phyloP scores from a whole-genome alignment of 1,140 invertebrate genomes.

The Drosophila quadrilineata region DNA sequence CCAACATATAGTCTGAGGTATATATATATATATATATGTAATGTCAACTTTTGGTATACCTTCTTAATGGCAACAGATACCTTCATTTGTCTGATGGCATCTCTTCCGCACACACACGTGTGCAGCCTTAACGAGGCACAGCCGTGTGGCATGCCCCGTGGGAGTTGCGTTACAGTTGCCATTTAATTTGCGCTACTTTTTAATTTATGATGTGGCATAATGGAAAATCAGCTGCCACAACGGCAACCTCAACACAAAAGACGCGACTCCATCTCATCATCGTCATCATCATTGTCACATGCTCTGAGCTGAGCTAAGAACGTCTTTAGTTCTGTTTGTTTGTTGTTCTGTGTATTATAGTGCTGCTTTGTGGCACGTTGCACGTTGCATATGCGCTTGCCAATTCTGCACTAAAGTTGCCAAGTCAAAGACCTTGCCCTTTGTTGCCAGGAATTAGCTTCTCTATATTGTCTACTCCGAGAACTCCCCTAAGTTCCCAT shows the following conservation, averaged over 20 bases:
- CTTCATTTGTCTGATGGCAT: not conserved
- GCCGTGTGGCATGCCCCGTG: not conserved
- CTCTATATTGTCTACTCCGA: not conserved
- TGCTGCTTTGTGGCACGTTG: not conserved
- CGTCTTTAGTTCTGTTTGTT: slow-evolving; percentile 17
- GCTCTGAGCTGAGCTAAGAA: slow-evolving; percentile 26
- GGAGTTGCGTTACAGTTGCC: slow-evolving; percentile 1
- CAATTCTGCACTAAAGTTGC: not conserved
- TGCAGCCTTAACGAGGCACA: slow-evolving; percentile 19
- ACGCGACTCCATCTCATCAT: slow-evolving; percentile 7
- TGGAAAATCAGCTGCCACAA: slow-evolving; percentile 35
- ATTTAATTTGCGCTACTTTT: slow-evolving; percentile 52
- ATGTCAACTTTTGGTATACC: slow-evolving; percentile 38
- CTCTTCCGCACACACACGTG: slow-evolving; percentile 14
- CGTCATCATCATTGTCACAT: slow-evolving; percentile 25
- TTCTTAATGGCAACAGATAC: slow-evolving; percentile 19
- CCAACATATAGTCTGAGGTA: too few relatives aligned
- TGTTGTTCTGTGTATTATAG: not conserved
- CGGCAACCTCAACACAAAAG: not conserved
- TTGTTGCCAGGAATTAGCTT: not conserved
- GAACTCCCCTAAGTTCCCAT: not conserved
- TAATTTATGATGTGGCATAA: slow-evolving; percentile 60
- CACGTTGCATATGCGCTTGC: slow-evolving; percentile 22
- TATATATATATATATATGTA: not conserved
- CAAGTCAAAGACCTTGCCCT: slow-evolving; percentile 24